A percentile compares a stretch with the other conserved stretches of the same genome.
These are phyloP conservation scores for Microctonus brassicae DNA, from an alignment of 2,888 invertebrate species.

Conservation along the genomic window DNA sequence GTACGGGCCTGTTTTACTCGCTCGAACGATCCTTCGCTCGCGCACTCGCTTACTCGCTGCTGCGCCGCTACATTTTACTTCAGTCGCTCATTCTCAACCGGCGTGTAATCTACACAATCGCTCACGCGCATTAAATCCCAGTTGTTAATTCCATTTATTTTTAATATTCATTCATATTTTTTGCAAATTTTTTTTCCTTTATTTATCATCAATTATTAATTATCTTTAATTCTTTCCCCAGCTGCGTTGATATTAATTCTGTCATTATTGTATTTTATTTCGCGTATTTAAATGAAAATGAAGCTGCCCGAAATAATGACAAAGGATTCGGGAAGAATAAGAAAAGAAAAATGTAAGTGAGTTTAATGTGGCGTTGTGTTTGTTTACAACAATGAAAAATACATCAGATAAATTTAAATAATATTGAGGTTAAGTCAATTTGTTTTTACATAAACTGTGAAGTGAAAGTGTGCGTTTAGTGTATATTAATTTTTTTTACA, in stretches of 20 bases:
- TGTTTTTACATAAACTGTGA: background rate
- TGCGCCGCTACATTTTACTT: constrained; percentile 47
- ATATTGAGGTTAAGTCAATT: background rate
- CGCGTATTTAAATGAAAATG: background rate
- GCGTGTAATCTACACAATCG: constrained; percentile 37
- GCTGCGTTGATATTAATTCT: too few relatives aligned
- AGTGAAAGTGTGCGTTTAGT: background rate
- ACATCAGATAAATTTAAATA: background rate
- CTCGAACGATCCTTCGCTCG: constrained; percentile 24
- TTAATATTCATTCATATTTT: too few relatives aligned
- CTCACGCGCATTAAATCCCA: constrained; percentile 41
- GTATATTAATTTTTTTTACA: background rate
- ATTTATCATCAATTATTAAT: background rate
- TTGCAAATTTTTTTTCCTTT: background rate
- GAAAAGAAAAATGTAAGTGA: background rate
- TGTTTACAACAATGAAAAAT: too few relatives aligned
- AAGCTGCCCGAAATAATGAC: background rate
- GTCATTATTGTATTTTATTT: background rate
- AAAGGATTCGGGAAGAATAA: background rate
- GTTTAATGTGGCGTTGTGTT: background rate
- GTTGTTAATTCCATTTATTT: background rate
- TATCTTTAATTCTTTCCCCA: background rate
- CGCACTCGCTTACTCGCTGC: constrained; percentile 9
- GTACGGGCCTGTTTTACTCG: constrained; percentile 4
- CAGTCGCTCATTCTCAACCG: constrained; percentile 58